Evolutionary conservation across 2,113 vertebrate species (phyloP), one percentile per base, ranked within the genome.

Genomic region (Indri indri): DNA sequence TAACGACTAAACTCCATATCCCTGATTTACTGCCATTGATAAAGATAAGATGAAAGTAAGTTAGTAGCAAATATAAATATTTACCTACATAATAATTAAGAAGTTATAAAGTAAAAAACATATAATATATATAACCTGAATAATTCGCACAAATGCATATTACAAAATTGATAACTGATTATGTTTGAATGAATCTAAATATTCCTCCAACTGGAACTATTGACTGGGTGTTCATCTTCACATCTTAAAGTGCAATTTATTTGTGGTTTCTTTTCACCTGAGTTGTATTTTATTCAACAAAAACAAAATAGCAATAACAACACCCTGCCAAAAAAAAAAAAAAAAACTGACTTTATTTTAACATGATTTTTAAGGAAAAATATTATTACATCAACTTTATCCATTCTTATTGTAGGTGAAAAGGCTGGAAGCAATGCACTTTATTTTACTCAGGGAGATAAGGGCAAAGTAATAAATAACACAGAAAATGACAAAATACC

Each of bases 381-480:
- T 93, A 90, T 27, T 85, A 83, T 93, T 91, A 83, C 12, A 66
- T 54, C 57, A 93, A 30, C 2, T 63, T 65, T 86, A 50, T 68
- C 42, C 23, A 86, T 94, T 91, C n/a, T 68, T 88, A 74, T 40
- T 77, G 22, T 77, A 8, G 23, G 18, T 94, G 65, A 91, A 81
- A 96, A 83, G 42, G 9, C 73, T 93, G 13, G 37, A 93, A 96
- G 54, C 61, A 74, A 80, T 89, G n/a, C 6, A 88, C 40, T 94
- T 94, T 94, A 91, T 91, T 96, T 88, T 82, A 77, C 77, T 89
- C 45, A 86, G 23, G 32, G 10, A 97, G 89, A 96, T 94, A 97
- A 96, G 82, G 79, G 73, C 68, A 91, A 98, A 96, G 95, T 94
- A 97, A 96, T 97, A 96, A 50, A 85, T 96, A 95, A 95, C 61